phyloP scores from a whole-genome alignment of 2,797 vertebrate genomes.

The Acanthurus lineatus region DNA sequence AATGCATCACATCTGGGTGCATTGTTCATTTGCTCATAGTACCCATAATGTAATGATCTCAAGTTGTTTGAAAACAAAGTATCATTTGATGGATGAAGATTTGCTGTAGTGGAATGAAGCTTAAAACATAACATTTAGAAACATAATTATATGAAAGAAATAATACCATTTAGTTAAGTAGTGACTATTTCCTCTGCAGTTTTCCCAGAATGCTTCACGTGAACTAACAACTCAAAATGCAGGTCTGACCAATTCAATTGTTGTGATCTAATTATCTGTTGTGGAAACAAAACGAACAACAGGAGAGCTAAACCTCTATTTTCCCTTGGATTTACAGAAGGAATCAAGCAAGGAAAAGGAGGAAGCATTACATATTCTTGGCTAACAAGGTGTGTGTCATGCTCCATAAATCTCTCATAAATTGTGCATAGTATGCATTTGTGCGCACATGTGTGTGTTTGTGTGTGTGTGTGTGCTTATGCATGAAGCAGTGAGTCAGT shows the following conservation, averaged over 20 bases:
- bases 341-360: slow-evolving; percentile 15
- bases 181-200: not conserved
- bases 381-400: slow-evolving; percentile 25
- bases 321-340: not conserved
- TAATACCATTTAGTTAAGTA: not conserved
- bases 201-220: slow-evolving; percentile 2
- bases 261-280: slow-evolving; percentile 8
- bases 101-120: not conserved
- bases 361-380: slow-evolving; percentile 1
- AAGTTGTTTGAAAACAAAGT: no score
- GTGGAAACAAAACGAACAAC: slow-evolving; percentile 16
- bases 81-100: no score
- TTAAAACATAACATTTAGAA: no score
- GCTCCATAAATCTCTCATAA: slow-evolving; percentile 1
- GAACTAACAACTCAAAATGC: slow-evolving; percentile 2
- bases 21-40: no score
- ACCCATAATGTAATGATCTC: no score
- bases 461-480: not conserved
- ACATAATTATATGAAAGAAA: no score
- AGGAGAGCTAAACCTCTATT: not conserved
- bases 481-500: slow-evolving; percentile 29
- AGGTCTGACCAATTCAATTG: slow-evolving; percentile 6
- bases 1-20: no score
- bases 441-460: not conserved
- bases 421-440: not conserved